A percentile compares a stretch with the other conserved stretches of the same genome.
These are phyloP conservation scores for Sebastes hubbsi DNA, from an alignment of 2,797 vertebrate genomes.

Conservation along the genomic window DNA sequence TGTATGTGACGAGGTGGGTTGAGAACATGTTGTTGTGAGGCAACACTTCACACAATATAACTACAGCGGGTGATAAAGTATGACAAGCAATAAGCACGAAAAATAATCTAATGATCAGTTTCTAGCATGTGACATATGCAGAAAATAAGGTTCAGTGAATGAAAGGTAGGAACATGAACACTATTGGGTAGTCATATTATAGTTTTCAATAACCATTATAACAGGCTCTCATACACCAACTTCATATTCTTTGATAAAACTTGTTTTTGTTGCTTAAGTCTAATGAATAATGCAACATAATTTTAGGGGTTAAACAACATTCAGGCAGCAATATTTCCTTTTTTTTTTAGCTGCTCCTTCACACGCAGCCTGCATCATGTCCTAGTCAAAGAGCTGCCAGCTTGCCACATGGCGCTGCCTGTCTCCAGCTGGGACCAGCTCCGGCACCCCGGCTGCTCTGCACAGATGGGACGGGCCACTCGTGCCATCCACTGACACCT, in stretches of 20 bases:
- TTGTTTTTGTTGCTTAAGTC: no score
- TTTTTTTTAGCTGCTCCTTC: neutral
- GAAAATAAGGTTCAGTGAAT: neutral
- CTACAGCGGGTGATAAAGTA: neutral
- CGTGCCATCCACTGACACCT: slow-evolving; percentile 5
- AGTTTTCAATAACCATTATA: neutral
- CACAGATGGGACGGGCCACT: slow-evolving; percentile 57
- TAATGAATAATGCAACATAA: neutral
- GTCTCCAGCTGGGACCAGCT: slow-evolving; percentile 53
- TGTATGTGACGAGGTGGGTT: no score
- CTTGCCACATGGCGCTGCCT: slow-evolving; percentile 51
- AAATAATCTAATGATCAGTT: neutral
- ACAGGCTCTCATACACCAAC: neutral
- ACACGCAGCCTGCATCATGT: slow-evolving; percentile 12
- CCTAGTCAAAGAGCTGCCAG: slow-evolving; percentile 39
- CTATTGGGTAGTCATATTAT: no score
- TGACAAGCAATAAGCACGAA: neutral
- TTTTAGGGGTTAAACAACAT: neutral
- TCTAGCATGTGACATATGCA: neutral
- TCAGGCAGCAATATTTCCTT: neutral
- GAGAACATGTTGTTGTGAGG: no score
- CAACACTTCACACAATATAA: neutral
- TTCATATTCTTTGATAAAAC: neutral
- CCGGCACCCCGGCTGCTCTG: slow-evolving; percentile 49
- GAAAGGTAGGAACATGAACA: no score